phyloP scores from a whole-genome alignment of 2,888 invertebrate species.

The Dendrolimus houi region DNA sequence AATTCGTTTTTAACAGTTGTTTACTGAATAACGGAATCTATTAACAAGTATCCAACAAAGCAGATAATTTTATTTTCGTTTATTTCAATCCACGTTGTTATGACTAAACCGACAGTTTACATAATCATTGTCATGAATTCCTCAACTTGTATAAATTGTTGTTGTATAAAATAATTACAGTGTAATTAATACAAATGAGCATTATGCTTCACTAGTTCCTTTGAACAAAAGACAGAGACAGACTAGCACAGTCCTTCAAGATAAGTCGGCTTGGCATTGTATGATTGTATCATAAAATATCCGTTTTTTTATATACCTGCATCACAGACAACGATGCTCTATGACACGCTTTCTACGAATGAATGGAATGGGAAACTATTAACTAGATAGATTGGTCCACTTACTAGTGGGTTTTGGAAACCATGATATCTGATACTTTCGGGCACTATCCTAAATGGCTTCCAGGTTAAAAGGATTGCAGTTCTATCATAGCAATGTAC shows the following conservation, averaged over 20 bases:
- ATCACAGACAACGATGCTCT: slow-evolving; percentile 35
- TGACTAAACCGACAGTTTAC: too few species aligned
- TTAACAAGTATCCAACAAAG: too few species aligned
- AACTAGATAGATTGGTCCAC: slow-evolving; percentile 1
- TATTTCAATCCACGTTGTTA: too few species aligned
- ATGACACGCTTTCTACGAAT: slow-evolving; percentile 59
- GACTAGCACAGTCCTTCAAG: slow-evolving; percentile 37
- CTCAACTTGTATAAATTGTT: too few species aligned
- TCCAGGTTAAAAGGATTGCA: too few species aligned
- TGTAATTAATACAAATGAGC: slow-evolving; percentile 4
- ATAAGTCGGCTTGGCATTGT: slow-evolving; percentile 41
- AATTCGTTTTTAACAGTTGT: too few species aligned
- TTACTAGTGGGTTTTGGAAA: slow-evolving; percentile 1
- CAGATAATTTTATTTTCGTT: too few species aligned
- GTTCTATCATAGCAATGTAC: too few species aligned
- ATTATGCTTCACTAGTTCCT: slow-evolving; percentile 28
- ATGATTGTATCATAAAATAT: slow-evolving; percentile 41
- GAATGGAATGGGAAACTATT: slow-evolving; percentile 17
- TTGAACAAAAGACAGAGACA: slow-evolving; percentile 37
- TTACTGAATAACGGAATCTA: too few species aligned
- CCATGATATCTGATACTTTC: slow-evolving; percentile 3
- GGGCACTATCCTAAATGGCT: too few species aligned
- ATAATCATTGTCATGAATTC: too few species aligned
- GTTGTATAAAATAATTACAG: too few species aligned
- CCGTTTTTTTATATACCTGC: slow-evolving; percentile 43